Evolutionary conservation across 2,888 invertebrate genomes (phyloP).

Genomic region (Malthinus seriepunctatus): DNA sequence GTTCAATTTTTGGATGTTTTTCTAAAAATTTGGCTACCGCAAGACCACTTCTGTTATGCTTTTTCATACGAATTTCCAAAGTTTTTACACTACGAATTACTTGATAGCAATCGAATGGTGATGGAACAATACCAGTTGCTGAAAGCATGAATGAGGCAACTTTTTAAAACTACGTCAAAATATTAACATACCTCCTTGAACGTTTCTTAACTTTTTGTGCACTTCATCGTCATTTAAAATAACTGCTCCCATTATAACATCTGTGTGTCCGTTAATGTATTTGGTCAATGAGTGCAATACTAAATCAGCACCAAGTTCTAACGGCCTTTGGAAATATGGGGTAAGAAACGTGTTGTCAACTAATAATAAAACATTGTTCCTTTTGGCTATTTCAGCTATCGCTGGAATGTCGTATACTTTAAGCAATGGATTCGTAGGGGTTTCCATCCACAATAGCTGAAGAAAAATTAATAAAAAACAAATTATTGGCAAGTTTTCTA

Average conservation of each 20-base stretch:
- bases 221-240: constrained; percentile 42
- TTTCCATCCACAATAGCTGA: constrained; percentile 86
- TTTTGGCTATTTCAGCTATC: constrained; percentile 63
- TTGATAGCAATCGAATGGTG: constrained; percentile 93
- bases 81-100: constrained; percentile 93
- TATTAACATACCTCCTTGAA: constrained; percentile 56
- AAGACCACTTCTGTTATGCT: constrained; percentile 78
- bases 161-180: constrained; percentile 8
- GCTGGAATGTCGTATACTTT: constrained; percentile 80
- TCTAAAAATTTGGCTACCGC: constrained; percentile 79
- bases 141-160: neutral
- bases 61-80: constrained; percentile 85
- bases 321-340: constrained; percentile 38
- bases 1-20: constrained; percentile 70
- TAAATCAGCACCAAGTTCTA: constrained; percentile 40
- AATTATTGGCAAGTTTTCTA: neutral
- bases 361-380: constrained; percentile 36
- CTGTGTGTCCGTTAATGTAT: constrained; percentile 43
- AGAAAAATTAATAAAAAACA: constrained; percentile 34
- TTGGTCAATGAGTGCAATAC: constrained; percentile 40
- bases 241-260: constrained; percentile 38
- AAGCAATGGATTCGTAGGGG: constrained; percentile 87
- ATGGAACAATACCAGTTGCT: constrained; percentile 73
- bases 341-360: constrained; percentile 38
- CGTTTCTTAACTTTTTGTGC: constrained; percentile 58